Base-by-base conservation (phyloP, 2,888 invertebrate species). In the Prosopocoilus inquinatus region DNA sequence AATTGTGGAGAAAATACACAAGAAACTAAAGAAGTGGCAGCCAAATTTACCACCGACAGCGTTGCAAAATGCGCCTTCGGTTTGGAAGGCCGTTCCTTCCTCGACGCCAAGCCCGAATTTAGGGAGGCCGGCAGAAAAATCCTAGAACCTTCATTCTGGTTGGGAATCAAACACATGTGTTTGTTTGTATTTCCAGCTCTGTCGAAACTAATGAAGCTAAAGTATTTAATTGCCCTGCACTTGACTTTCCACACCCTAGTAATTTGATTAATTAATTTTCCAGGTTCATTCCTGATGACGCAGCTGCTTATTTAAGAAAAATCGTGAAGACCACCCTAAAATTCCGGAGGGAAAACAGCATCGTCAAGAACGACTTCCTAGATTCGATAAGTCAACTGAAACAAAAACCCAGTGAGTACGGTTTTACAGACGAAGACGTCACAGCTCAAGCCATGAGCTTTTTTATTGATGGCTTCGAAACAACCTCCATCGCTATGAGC, bases 401-500 rank as follows among this genome's bases (percentile, higher is more conserved):
- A 28, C n/a, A 32, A 9, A 67, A 64, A 49, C 35, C 50, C 7
- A 47, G 50, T 2, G 58, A 55, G 48, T 55, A 61, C 28, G 57
- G 61, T 34, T 59, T 71, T 53, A 62, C 54, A 1, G 61, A 75
- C 16, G 65, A 67, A 2, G 66, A 72, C 0, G 60, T 80, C 43
- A 52, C 69, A 0, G 71, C 78, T 0, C 76, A 79, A 36, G 65
- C 73, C 2, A 61, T 78, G 1, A 71, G 79, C 0, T 79, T 79
- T 57, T 79, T 78, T 55, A 46, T 72, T 1, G 81, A 80, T 38
- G 80, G 80, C 1, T 80, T 76, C 60, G 79, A 80, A 61, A 80
- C 80, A 0, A 78, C 78, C 11, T 76, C 79, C 0, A 67, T 72
- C 0, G 74, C 75, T 0, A 62, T 80, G 34, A 71, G 70, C 38